Evolutionary conservation across 2,113 vertebrate species (phyloP).

Genomic region (Sterna hirundo): DNA sequence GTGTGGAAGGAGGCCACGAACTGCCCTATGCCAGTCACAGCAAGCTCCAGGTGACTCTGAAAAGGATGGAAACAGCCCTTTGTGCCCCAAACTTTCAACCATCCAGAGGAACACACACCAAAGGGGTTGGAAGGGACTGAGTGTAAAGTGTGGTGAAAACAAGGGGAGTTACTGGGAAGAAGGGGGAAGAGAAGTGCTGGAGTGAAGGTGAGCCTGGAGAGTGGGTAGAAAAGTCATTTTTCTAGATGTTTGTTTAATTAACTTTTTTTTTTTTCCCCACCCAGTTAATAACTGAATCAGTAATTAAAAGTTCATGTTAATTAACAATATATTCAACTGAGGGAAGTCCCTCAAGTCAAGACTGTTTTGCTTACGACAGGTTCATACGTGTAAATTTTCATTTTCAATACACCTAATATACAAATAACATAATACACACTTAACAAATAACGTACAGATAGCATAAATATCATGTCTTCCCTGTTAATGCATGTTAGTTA

Average conservation of each 20-base stretch:
- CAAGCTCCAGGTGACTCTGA: background rate
- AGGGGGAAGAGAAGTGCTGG: background rate
- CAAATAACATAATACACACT: background rate
- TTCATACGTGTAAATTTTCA: background rate
- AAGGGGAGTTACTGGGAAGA: background rate
- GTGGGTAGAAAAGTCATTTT: background rate
- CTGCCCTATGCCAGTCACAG: background rate
- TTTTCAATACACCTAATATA: background rate
- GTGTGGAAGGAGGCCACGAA: background rate
- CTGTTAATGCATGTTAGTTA: background rate
- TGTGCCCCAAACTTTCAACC: background rate
- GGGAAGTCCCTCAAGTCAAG: background rate
- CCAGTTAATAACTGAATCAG: background rate
- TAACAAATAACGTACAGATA: background rate
- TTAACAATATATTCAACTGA: background rate
- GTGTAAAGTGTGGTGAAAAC: background rate
- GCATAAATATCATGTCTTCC: background rate
- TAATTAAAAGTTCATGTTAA: background rate
- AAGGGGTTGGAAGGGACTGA: background rate
- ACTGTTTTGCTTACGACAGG: background rate
- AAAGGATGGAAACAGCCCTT: background rate
- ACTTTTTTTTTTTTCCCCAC: accelerated
- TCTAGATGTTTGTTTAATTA: background rate
- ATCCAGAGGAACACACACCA: accelerated
- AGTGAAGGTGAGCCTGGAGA: background rate